Base-by-base conservation (phyloP, 2,113 vertebrate genomes). In the Mystacornis crossleyi region DNA sequence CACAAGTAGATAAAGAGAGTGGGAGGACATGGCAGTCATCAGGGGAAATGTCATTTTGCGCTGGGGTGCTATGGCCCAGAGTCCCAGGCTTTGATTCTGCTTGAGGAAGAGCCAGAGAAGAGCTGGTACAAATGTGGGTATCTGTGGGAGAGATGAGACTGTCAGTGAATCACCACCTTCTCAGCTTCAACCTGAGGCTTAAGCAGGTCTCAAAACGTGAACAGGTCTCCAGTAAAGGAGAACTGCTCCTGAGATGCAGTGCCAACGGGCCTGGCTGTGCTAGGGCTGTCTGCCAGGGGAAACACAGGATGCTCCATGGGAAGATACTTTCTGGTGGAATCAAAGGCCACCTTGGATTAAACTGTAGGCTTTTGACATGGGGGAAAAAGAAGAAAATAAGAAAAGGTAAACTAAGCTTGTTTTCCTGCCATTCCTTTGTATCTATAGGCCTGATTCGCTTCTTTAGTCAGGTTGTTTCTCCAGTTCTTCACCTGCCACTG, bases 341-440 rank as follows among this genome's bases (percentile, higher is more conserved):
- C 14, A 25, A 64, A 83, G 60, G 25, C 5, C 25, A 40, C 5
- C 38, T 57, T 65, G 67, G 84, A 48, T 77, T 80, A 42, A 88
- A 92, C 85, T 18, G 8, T 29, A 67, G 57, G 21, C 8, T 80
- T 38, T 75, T 80, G 43, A 55, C 18, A 38, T 47, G 19, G 6
- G 1, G 4, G 2, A 0, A 7, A 14, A 38, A 36, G 6, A 11
- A 19, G 15, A 45, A 58, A 60, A 16, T 10, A 58, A 50, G 29
- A n/a, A 40, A 70, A 53, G 4, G 24, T 36, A 14, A 64, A 90
- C 18, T 31, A 47, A 48, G 36, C 36, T 86, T 73, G 14, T 93
- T 95, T 81, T 87, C 34, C 33, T 87, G 38, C 6, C 0, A 0
- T 70, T 73, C 38, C 47, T 31, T 66, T 2, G 2, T 48, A 34